These are phyloP conservation scores for Zaprionus camerounensis DNA, from an alignment of 1,140 invertebrate species.

Conservation along the genomic window DNA sequence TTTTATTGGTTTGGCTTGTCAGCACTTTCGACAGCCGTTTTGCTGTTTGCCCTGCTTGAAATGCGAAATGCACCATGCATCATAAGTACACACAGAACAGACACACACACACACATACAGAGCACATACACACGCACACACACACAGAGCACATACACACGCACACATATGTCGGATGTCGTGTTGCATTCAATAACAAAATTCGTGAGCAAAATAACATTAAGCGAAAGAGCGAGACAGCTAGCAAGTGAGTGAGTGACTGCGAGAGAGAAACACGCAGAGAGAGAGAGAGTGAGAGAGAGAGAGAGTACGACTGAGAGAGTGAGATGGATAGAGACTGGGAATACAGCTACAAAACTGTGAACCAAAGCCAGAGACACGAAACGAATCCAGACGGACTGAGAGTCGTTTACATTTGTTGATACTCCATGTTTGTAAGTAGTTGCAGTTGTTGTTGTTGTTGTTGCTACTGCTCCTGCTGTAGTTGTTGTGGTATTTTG, in stretches of 20 bases:
- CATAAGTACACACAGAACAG: conserved; percentile 19
- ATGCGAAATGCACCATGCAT: conserved; percentile 43
- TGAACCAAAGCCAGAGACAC: conserved; percentile 22
- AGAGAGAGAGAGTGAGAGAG: conserved; percentile 15
- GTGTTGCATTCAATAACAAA: conserved; percentile 54
- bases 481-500: conserved; percentile 9
- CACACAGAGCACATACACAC: not conserved
- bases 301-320: conserved; percentile 2
- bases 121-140: not conserved
- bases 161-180: conserved; percentile 9
- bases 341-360: conserved; percentile 26
- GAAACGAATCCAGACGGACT: conserved; percentile 20
- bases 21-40: conserved; percentile 55
- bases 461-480: not conserved
- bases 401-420: conserved; percentile 26
- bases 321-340: conserved; percentile 9
- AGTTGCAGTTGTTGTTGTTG: not conserved
- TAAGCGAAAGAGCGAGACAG: conserved; percentile 25
- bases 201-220: conserved; percentile 58
- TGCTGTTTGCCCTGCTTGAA: conserved; percentile 41
- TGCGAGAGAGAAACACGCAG: not conserved
- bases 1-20: conserved; percentile 33
- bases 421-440: not conserved
- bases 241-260: conserved; percentile 13
- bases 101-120: not conserved